Percentiles rank a stretch among this genome's conserved stretches.
Evolutionary conservation across 1,140 invertebrate species (phyloP).

Genomic region (Bombus fervidus): DNA sequence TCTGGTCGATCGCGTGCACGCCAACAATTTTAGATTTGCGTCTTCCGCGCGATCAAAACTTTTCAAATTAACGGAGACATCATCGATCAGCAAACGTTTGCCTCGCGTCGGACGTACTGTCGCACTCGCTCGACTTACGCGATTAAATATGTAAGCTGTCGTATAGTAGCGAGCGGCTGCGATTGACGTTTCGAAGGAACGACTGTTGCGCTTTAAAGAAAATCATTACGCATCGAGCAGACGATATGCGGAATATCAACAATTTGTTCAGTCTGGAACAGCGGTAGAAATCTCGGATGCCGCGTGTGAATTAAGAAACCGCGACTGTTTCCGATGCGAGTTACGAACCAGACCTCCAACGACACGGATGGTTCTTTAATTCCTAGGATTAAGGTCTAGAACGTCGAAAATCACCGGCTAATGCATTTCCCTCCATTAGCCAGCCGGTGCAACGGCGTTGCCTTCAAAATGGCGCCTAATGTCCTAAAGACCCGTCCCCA

Average conservation of each 20-base stretch:
- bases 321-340: neutral
- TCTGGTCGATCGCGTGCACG: neutral
- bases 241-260: too few relatives aligned
- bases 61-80: conserved; percentile 20
- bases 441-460: conserved; percentile 14
- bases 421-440: conserved; percentile 35
- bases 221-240: neutral
- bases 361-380: neutral
- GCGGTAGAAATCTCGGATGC: neutral
- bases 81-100: neutral
- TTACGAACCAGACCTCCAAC: neutral
- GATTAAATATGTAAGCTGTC: conserved; percentile 14
- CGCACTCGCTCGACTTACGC: neutral
- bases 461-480: conserved; percentile 51
- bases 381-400: conserved; percentile 6
- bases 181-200: conserved; percentile 21
- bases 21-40: neutral
- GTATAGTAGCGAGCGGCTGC: too few relatives aligned
- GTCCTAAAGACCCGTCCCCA: conserved; percentile 28
- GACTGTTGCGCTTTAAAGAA: neutral
- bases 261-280: neutral
- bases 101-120: neutral
- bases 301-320: neutral
- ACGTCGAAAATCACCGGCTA: conserved; percentile 17
- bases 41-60: conserved; percentile 9